Percentiles rank a stretch among this genome's conserved stretches.
Conservation (phyloP, 2,113 vertebrate species). For the Atherinomorus stipes region DNA sequence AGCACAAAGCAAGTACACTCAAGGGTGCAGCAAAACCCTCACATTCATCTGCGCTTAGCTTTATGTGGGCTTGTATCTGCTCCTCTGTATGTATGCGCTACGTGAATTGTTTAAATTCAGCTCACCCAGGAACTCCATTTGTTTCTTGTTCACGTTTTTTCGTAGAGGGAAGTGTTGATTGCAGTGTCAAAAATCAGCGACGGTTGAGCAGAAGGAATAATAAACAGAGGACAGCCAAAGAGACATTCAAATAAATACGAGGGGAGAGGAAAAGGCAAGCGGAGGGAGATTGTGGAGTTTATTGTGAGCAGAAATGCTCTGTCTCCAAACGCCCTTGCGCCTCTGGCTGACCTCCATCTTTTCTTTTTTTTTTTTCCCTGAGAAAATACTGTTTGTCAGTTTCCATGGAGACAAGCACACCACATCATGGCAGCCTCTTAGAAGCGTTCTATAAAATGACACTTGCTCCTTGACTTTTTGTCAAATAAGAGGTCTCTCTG, state of each 20-base stretch:
- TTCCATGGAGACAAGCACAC: slow-evolving; percentile 60
- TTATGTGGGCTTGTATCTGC: background rate
- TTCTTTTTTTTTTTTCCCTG: background rate
- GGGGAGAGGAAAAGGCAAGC: background rate
- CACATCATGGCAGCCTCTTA: slow-evolving; percentile 35
- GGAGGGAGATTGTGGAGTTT: slow-evolving; percentile 13
- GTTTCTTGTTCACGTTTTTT: slow-evolving; percentile 28
- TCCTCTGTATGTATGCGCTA: background rate
- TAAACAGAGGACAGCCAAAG: slow-evolving; percentile 27
- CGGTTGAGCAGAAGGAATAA: slow-evolving; percentile 21
- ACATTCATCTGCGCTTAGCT: background rate
- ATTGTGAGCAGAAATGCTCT: slow-evolving; percentile 10
- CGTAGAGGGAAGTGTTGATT: slow-evolving; percentile 35
- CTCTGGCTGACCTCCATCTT: background rate
- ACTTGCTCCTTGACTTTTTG: slow-evolving; percentile 69
- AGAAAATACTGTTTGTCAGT: slow-evolving; percentile 59
- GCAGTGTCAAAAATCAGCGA: slow-evolving; percentile 36
- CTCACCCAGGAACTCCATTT: slow-evolving; percentile 19
- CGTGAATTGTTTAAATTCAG: slow-evolving; percentile 22
- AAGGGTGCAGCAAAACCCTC: background rate
- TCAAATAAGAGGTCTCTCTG: slow-evolving; percentile 53
- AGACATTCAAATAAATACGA: slow-evolving; percentile 16
- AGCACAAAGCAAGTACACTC: background rate
- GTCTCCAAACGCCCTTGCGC: slow-evolving; percentile 2
- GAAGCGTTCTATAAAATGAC: slow-evolving; percentile 64